A percentile compares a stretch with the other conserved stretches of the same genome.
phyloP scores from a whole-genome alignment of 2,113 vertebrate genomes.

The Salvelinus namaycush region DNA sequence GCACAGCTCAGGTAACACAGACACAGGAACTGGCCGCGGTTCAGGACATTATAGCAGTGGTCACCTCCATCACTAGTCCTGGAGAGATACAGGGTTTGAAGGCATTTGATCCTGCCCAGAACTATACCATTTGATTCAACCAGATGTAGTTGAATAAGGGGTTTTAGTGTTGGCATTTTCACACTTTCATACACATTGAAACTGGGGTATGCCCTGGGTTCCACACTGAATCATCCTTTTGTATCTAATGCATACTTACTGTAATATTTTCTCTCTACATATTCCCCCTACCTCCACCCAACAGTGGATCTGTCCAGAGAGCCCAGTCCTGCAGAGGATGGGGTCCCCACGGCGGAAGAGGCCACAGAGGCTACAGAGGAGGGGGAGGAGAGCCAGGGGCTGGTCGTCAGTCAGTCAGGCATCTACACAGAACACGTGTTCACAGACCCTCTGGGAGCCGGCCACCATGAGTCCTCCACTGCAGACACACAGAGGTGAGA shows the following conservation, averaged over 20 bases:
- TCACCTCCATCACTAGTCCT: too few relatives aligned
- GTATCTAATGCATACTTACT: too few relatives aligned
- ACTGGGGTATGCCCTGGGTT: too few relatives aligned
- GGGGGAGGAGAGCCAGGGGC: constrained; percentile 68
- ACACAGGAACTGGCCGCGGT: not conserved
- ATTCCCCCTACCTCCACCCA: not conserved
- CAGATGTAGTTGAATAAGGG: too few relatives aligned
- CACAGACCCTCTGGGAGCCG: constrained; percentile 81
- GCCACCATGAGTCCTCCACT: constrained; percentile 63
- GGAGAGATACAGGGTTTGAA: too few relatives aligned
- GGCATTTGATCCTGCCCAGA: too few relatives aligned
- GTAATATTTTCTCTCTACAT: not conserved
- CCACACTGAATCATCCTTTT: too few relatives aligned
- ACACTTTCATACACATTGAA: too few relatives aligned
- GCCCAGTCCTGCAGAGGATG: constrained; percentile 76
- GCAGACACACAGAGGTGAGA: constrained; percentile 53
- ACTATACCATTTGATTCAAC: too few relatives aligned
- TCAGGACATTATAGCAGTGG: not conserved
- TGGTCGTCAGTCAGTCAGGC: constrained; percentile 72
- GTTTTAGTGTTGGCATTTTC: too few relatives aligned
- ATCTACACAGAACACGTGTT: constrained; percentile 95
- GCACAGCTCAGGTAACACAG: constrained; percentile 57
- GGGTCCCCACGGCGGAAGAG: constrained; percentile 86
- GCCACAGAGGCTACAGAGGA: constrained; percentile 90
- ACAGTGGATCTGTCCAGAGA: constrained; percentile 63